phyloP scores from a whole-genome alignment of 2,797 vertebrate species.

The Pangasius macronema region DNA sequence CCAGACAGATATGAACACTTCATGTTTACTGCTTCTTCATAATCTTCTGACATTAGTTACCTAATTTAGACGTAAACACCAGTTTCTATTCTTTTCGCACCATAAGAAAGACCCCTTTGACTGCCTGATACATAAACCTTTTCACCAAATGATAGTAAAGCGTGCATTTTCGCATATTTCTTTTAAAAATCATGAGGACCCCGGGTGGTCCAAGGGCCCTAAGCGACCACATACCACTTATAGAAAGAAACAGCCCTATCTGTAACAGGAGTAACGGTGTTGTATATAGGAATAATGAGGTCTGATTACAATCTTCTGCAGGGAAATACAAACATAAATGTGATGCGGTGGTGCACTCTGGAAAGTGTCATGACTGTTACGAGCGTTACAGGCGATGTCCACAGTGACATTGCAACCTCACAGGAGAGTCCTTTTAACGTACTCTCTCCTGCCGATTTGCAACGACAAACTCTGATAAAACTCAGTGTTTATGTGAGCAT shows the following conservation, averaged over 20 bases:
- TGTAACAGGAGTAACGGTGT: background rate
- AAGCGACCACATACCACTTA: background rate
- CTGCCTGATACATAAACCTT: background rate
- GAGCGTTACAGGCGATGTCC: background rate
- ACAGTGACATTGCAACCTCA: conserved; percentile 24
- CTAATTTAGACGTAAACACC: background rate
- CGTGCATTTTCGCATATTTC: background rate
- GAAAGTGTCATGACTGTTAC: background rate
- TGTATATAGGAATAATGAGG: background rate
- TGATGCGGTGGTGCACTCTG: background rate
- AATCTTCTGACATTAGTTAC: background rate
- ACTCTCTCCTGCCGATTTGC: too few species aligned
- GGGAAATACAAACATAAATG: background rate
- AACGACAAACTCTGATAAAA: too few species aligned
- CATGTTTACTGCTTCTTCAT: background rate
- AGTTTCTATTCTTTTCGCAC: background rate
- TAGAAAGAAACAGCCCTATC: background rate
- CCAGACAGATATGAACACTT: background rate
- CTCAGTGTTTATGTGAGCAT: too few species aligned
- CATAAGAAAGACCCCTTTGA: background rate
- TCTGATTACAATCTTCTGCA: background rate
- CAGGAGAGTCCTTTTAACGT: too few species aligned
- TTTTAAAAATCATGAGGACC: background rate
- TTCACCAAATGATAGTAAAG: background rate
- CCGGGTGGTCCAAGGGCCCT: background rate